Conservation (phyloP, 2,113 vertebrate genomes). For the Aphyosemion australe region DNA sequence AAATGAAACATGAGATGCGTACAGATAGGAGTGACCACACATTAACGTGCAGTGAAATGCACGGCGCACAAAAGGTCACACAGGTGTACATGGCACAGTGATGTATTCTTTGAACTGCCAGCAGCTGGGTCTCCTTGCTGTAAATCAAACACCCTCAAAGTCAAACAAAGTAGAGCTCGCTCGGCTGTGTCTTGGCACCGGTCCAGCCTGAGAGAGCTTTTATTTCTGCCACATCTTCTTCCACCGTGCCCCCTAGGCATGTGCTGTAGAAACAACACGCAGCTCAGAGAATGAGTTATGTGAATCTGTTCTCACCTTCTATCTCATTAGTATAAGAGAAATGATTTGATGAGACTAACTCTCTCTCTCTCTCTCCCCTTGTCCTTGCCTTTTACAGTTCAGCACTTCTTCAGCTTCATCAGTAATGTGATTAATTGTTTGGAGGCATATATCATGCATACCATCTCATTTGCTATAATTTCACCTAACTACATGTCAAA, state of each 20-base stretch:
- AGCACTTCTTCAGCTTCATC: slow-evolving; percentile 61
- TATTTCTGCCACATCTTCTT: slow-evolving; percentile 66
- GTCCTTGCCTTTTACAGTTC: slow-evolving; percentile 65
- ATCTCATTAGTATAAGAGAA: slow-evolving; percentile 67
- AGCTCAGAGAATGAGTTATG: slow-evolving; percentile 70
- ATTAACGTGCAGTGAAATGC: slow-evolving; percentile 33
- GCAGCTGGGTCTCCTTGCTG: slow-evolving; percentile 64
- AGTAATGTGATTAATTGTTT: slow-evolving; percentile 70
- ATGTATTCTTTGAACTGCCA: slow-evolving; percentile 64
- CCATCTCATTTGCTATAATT: slow-evolving; percentile 52
- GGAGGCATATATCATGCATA: slow-evolving; percentile 51
- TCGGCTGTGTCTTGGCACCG: slow-evolving; percentile 61
- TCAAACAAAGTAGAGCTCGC: slow-evolving; percentile 74
- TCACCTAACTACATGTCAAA: slow-evolving; percentile 53
- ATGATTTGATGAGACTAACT: too few species aligned
- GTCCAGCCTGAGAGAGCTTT: slow-evolving; percentile 60
- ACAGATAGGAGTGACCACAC: slow-evolving; percentile 44
- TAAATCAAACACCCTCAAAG: slow-evolving; percentile 74
- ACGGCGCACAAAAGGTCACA: slow-evolving; percentile 32
- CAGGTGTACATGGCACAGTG: slow-evolving; percentile 22
- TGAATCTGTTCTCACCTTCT: slow-evolving; percentile 70
- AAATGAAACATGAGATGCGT: slow-evolving; percentile 21
- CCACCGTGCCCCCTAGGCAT: slow-evolving; percentile 65
- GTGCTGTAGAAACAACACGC: slow-evolving; percentile 63
- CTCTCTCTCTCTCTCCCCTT: slow-evolving; percentile 47